A percentile compares a stretch with the other conserved stretches of the same genome.
These are phyloP conservation scores for Psephotus haematonotus DNA, from an alignment of 2,113 vertebrate genomes.

Conservation along the genomic window DNA sequence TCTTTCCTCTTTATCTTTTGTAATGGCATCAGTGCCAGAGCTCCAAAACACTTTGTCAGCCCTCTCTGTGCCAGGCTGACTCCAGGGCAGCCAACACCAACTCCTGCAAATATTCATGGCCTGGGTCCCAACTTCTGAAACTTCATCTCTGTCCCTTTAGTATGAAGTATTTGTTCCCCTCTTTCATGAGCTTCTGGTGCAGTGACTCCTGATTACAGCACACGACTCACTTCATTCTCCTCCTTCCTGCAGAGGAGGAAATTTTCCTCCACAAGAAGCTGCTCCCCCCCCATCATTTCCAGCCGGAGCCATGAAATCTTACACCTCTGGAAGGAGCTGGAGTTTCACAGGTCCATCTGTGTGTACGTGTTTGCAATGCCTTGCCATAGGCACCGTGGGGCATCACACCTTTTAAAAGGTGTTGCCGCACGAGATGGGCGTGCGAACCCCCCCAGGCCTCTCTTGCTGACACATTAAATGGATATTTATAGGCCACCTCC, in stretches of 20 bases:
- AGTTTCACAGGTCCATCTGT: not conserved
- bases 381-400: not conserved
- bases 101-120: not conserved
- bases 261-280: not conserved
- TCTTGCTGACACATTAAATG: not conserved
- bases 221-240: not conserved
- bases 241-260: not conserved
- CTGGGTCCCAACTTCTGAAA: not conserved
- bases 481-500: not conserved
- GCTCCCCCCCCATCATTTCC: not conserved
- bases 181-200: not conserved
- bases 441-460: not conserved
- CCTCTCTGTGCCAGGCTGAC: not conserved
- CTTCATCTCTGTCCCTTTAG: not conserved
- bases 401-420: not conserved
- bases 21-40: not conserved
- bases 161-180: not conserved
- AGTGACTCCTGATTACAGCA: not conserved
- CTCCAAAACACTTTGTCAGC: not conserved
- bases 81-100: not conserved
- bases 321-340: not conserved
- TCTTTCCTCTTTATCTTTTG: not conserved
- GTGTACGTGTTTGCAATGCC: not conserved
- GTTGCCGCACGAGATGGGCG: not conserved
- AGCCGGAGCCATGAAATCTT: not conserved